Percentiles rank a stretch among this genome's conserved stretches.
Evolutionary conservation across 2,888 invertebrate species (phyloP).

Genomic region (Itoplectis maculator): DNA sequence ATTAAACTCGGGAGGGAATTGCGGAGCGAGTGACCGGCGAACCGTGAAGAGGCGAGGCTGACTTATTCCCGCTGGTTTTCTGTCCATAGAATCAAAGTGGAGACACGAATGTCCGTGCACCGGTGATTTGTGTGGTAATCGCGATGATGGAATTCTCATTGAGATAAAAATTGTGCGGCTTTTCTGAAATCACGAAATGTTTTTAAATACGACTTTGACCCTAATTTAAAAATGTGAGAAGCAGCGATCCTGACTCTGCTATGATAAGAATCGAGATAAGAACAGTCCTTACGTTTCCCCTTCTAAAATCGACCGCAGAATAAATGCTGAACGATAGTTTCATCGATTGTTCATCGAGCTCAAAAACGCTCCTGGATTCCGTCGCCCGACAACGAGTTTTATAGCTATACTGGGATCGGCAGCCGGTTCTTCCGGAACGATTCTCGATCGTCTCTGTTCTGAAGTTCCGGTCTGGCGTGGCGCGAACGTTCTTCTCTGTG

Average conservation of each 20-base stretch:
- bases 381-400: slow-evolving; percentile 73
- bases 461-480: slow-evolving; percentile 61
- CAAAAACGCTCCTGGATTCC: neutral
- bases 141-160: too few species aligned
- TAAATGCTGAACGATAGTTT: slow-evolving; percentile 9
- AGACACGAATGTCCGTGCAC: neutral
- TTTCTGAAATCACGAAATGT: too few species aligned
- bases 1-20: slow-evolving; percentile 45
- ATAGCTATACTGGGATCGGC: too few species aligned
- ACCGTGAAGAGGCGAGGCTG: slow-evolving; percentile 12
- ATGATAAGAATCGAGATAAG: too few species aligned
- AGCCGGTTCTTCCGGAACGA: slow-evolving; percentile 76
- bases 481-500: slow-evolving; percentile 16
- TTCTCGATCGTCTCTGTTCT: slow-evolving; percentile 68
- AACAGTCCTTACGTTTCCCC: neutral
- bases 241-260: neutral
- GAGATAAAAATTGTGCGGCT: too few species aligned
- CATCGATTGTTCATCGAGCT: neutral
- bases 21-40: slow-evolving; percentile 11
- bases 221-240: too few species aligned
- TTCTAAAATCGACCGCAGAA: neutral
- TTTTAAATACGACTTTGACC: too few species aligned
- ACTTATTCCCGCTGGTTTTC: neutral
- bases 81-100: neutral
- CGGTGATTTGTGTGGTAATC: too few species aligned